Evolutionary conservation across 2,797 vertebrate species (phyloP).

Genomic region (Microchirus variegatus): DNA sequence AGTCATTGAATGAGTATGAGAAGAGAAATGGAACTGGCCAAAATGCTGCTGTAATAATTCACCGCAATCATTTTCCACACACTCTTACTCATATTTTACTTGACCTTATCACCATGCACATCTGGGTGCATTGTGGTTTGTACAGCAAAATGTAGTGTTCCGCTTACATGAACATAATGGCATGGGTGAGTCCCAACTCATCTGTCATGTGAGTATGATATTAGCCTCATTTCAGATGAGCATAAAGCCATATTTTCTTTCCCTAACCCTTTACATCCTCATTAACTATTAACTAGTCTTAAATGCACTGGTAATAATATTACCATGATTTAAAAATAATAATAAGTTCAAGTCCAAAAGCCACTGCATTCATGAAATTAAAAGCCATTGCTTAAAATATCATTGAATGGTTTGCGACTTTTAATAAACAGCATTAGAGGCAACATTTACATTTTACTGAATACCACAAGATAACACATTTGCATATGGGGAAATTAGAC

Average conservation of each 20-base stretch:
- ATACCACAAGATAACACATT: constrained; percentile 2
- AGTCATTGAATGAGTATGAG: constrained; percentile 7
- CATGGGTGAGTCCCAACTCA: constrained; percentile 78
- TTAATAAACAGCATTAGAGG: background rate
- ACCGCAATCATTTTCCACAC: constrained; percentile 6
- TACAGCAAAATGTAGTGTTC: background rate
- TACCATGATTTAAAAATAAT: constrained; percentile 9
- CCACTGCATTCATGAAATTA: background rate
- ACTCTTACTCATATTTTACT: constrained; percentile 12
- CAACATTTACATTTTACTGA: constrained; percentile 4
- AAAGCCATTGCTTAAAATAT: constrained; percentile 1
- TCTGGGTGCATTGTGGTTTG: background rate
- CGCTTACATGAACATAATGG: background rate
- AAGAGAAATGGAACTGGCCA: background rate
- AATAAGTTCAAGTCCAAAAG: constrained; percentile 2
- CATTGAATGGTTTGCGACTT: constrained; percentile 7
- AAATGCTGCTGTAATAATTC: constrained; percentile 13
- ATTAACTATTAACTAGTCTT: constrained; percentile 31
- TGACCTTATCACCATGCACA: constrained; percentile 4
- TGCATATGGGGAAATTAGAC: background rate
- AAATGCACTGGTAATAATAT: constrained; percentile 16
- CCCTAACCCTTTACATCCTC: constrained; percentile 26
- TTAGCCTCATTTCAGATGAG: constrained; percentile 43
- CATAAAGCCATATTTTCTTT: constrained; percentile 41
- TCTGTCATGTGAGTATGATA: constrained; percentile 33